Conservation (phyloP, 1,140 invertebrate genomes). For the Rhagoletis zephyria region DNA sequence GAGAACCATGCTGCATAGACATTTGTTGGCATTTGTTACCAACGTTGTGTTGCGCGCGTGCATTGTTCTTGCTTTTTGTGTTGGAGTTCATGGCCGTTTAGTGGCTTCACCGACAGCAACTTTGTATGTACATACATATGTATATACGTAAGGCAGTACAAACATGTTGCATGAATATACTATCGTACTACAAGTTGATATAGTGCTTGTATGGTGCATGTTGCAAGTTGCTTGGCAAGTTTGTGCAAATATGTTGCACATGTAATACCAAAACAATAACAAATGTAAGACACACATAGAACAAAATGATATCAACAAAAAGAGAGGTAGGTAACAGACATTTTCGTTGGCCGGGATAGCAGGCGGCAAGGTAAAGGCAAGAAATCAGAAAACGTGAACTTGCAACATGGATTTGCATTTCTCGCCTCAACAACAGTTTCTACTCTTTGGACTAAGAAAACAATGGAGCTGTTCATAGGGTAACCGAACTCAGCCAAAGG, state of each 20-base stretch:
- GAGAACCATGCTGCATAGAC: background rate
- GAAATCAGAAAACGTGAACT: background rate
- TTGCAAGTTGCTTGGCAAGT: conserved; percentile 19
- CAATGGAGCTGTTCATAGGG: background rate
- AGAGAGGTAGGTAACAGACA: background rate
- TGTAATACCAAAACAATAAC: conserved; percentile 42
- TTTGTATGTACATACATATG: too few species aligned
- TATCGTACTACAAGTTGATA: conserved; percentile 27
- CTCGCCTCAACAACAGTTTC: background rate
- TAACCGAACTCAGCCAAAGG: background rate
- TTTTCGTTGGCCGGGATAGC: background rate
- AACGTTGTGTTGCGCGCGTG: background rate
- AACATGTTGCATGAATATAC: conserved; percentile 28
- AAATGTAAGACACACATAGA: conserved; percentile 29
- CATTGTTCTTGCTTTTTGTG: background rate
- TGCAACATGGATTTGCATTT: conserved; percentile 44
- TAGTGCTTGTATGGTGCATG: conserved; percentile 17
- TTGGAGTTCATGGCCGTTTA: conserved; percentile 48
- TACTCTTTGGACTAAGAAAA: background rate
- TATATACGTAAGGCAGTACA: background rate
- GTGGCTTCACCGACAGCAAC: background rate
- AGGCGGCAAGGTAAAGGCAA: background rate
- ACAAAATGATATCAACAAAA: background rate
- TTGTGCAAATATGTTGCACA: conserved; percentile 39
- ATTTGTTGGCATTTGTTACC: background rate